A percentile compares a stretch with the other conserved stretches of the same genome.
phyloP scores from a whole-genome alignment of 2,797 vertebrate species.

The Tamandua tetradactyla region DNA sequence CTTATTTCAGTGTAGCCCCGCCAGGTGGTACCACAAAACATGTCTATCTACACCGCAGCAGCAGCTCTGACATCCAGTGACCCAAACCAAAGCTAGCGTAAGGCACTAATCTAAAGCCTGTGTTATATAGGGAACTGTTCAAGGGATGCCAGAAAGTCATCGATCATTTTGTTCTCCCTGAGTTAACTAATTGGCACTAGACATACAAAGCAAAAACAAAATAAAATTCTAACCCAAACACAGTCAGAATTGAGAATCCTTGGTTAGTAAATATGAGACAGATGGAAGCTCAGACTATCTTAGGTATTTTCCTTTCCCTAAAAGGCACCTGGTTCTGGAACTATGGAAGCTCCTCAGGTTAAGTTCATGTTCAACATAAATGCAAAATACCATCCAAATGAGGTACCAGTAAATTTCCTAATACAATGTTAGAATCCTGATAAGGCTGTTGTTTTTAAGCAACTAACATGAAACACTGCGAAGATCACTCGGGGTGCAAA shows the following conservation, averaged over 20 bases:
- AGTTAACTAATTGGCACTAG: constrained; percentile 82
- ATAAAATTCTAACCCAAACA: constrained; percentile 27
- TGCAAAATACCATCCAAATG: background rate
- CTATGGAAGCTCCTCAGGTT: constrained; percentile 25
- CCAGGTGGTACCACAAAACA: background rate
- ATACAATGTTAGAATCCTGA: background rate
- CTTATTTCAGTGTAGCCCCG: background rate
- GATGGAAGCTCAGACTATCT: background rate
- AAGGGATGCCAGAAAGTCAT: constrained; percentile 68
- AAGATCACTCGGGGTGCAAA: background rate
- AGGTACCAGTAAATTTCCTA: background rate
- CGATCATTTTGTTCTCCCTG: constrained; percentile 56
- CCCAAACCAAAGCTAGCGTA: constrained; percentile 47
- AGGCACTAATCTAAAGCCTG: constrained; percentile 81
- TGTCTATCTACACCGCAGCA: background rate
- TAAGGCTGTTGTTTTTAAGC: background rate
- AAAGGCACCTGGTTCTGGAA: constrained; percentile 81
- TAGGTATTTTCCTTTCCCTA: constrained; percentile 45
- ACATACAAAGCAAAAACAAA: constrained; percentile 29
- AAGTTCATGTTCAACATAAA: background rate
- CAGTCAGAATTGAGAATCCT: constrained; percentile 32
- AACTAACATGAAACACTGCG: background rate
- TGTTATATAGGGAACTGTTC: constrained; percentile 55
- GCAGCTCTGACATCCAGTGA: background rate
- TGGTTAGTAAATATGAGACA: background rate